Base-by-base conservation (phyloP, 2,113 vertebrate species). In the Paramisgurnus dabryanus region DNA sequence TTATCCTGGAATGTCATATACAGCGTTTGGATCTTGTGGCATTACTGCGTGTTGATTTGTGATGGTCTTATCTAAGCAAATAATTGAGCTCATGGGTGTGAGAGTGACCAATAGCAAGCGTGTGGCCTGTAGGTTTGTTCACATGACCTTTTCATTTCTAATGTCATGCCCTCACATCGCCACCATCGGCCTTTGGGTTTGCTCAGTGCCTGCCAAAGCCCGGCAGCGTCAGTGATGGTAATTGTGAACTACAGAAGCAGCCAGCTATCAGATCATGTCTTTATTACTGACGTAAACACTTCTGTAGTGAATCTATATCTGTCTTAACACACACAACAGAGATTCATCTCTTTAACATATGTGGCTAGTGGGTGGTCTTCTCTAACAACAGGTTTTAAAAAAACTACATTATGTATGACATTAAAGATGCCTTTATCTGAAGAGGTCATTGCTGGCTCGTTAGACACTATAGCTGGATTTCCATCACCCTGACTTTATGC, bases 81-180 rank as follows among this genome's bases (percentile, higher is more conserved):
- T 72, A 57, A 72, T 72, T 57, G 53, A 72, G 53, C 71, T 73
- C 71, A 43, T 55, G 53, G 70, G 55, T 72, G 5, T 7, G 10
- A 17, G 9, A 57, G 15, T 72, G 69, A 18, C 69, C 17, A 45
- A 15, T 27, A 7, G 18, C 43, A 18, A 27, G 67, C 2, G 8
- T 65, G 39, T 64, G 7, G 53, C 72, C 67, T 76, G 55, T 84
- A 80, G 76, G 71, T 69, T 45, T 11, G 74, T 83, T 22, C 34
- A 7, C 63, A 60, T 83, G 83, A 78, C 55, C 75, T 77, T 49
- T 74, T 66, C 50, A 22, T 4, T 17, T 73, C 12, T 73, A 80
- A 66, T 45, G 50, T 78, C 64, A 78, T 1, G 50, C 13, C 22
- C 65, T 18, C 65, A 22, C 64, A 15, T 60, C 7, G 4, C 13